Base-by-base conservation (phyloP, 2,888 invertebrate genomes). In the Tetragnatha montana region DNA sequence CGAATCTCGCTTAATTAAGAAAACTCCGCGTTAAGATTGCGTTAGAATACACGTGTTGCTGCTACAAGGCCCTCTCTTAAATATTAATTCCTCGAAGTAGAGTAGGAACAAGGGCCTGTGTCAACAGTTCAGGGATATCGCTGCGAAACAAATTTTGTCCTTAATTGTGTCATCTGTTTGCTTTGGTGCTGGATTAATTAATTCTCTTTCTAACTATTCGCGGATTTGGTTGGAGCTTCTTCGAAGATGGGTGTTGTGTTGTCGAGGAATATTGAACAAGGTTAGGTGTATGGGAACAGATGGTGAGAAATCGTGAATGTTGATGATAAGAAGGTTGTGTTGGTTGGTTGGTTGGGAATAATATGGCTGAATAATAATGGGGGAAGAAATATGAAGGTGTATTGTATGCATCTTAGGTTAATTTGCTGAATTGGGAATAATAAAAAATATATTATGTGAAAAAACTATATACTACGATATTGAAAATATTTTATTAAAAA, bases 51-150 rank as follows among this genome's bases (percentile, higher is more conserved):
- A 60, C 35, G 35, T 35, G 35, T 4, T 35, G 1, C 12, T n/a
- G n/a, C n/a, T n/a, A 60, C 22, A 17, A 12, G n/a, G 35, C n/a
- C 22, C 22, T 35, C 35, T 82, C 51, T 74, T 21, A 81, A 87
- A 87, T 87, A 87, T 81, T 87, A 87, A 87, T 87, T 81, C 81
- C 69, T 81, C 75, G 22, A 35, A 35, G 68, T 50, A 70, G 73
- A 60, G 8, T 17, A 74, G 73, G n/a, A 76, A 87, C 87, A 76
- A 76, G 75, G 19, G 49, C 81, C 35, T 68, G 75, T 70, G 87
- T 80, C 87, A 75, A 80, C 75, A 81, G 80, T 70, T n/a, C 75
- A 70, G 50, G 10, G 68, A 47, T 49, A 21, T 50, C 60, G 81
- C 75, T 87, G 81, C 70, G 7, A 70, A 35, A 74, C 60, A 60